Conservation (phyloP, 2,888 invertebrate species). For the Petrolisthes manimaculis region DNA sequence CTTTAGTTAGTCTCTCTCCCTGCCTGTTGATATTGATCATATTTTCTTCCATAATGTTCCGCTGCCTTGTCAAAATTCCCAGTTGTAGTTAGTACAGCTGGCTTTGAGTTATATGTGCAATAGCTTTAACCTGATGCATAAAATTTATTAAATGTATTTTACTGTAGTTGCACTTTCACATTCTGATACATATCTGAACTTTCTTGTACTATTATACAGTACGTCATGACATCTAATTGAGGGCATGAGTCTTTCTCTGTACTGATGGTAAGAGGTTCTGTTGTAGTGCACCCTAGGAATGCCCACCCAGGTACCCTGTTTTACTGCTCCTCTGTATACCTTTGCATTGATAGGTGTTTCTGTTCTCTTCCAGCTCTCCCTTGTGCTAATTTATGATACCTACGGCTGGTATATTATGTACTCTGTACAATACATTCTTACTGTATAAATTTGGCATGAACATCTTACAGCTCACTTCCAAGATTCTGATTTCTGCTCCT, state of each 20-base stretch:
- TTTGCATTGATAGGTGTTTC: conserved; percentile 2
- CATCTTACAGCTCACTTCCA: neutral
- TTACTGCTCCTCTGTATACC: neutral
- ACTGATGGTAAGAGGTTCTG: conserved; percentile 18
- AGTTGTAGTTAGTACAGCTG: neutral
- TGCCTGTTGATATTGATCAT: neutral
- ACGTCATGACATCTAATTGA: neutral
- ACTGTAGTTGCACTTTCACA: too few relatives aligned
- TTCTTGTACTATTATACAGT: too few relatives aligned
- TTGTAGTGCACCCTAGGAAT: conserved; percentile 14
- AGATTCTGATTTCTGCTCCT: neutral
- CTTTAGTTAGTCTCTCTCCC: conserved; percentile 26
- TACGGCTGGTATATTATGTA: neutral
- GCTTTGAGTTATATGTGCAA: neutral
- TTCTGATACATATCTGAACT: too few relatives aligned
- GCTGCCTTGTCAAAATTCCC: neutral
- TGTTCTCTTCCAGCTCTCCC: conserved; percentile 6
- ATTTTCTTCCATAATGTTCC: neutral
- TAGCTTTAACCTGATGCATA: neutral
- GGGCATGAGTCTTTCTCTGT: conserved; percentile 1
- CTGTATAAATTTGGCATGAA: neutral
- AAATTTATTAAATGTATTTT: too few relatives aligned
- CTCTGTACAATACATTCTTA: neutral
- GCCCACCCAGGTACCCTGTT: conserved; percentile 5
- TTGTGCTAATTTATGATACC: neutral